A percentile compares a stretch with the other conserved stretches of the same genome.
These are phyloP conservation scores for Dicyrtoma fusca DNA, from an alignment of 2,888 invertebrate species.

Conservation along the genomic window DNA sequence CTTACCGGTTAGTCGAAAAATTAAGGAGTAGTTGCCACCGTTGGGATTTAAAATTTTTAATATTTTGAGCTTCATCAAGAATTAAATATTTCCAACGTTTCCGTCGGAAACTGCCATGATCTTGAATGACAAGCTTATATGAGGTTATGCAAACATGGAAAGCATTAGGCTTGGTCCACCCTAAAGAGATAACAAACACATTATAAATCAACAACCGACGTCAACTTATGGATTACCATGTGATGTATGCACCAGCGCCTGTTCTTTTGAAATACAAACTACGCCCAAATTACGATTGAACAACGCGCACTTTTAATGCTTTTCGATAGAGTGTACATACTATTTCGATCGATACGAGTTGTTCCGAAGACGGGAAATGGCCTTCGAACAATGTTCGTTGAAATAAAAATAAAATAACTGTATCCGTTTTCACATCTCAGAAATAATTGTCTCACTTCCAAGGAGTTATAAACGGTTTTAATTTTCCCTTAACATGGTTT, in stretches of 20 bases:
- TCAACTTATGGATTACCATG: too few relatives aligned
- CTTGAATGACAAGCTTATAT: conserved; percentile 96
- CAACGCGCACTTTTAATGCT: too few relatives aligned
- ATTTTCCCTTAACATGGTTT: not conserved
- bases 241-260: too few relatives aligned
- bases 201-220: too few relatives aligned
- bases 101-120: conserved; percentile 94
- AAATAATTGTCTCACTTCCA: conserved; percentile 8
- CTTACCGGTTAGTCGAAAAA: conserved; percentile 84
- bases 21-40: conserved; percentile 96
- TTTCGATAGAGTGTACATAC: too few relatives aligned
- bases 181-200: conserved; percentile 49
- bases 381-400: too few relatives aligned
- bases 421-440: conserved; percentile 25
- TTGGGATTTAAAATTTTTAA: conserved; percentile 99
- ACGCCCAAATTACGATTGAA: too few relatives aligned
- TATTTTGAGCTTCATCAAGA: conserved; percentile 98
- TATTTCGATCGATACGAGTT: too few relatives aligned
- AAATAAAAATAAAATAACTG: too few relatives aligned
- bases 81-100: conserved; percentile 99
- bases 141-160: conserved; percentile 98
- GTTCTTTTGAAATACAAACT: too few relatives aligned
- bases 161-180: conserved; percentile 98
- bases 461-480: conserved; percentile 32
- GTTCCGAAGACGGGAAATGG: too few relatives aligned